phyloP scores from a whole-genome alignment of 2,113 vertebrate genomes.

The Nipponia nippon region DNA sequence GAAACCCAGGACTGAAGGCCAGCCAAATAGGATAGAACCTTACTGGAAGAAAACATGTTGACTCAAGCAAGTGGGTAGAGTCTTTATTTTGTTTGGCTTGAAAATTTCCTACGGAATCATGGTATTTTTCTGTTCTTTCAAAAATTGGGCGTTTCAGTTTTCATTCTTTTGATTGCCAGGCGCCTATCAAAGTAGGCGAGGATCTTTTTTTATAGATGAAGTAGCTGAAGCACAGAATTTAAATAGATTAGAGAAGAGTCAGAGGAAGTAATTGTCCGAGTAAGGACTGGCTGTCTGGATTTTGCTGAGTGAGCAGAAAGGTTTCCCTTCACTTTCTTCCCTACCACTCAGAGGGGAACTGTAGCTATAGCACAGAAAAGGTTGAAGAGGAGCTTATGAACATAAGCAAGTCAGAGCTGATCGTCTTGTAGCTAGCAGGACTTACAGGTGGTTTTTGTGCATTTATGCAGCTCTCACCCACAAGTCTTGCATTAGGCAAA shows the following conservation, averaged over 20 bases:
- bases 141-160: neutral
- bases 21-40: neutral
- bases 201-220: neutral
- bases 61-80: slow-evolving; percentile 4
- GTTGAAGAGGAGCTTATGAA: neutral
- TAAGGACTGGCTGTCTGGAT: neutral
- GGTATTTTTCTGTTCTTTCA: neutral
- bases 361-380: neutral
- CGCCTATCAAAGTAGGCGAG: neutral
- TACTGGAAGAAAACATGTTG: slow-evolving; percentile 22
- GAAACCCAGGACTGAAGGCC: neutral
- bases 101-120: neutral
- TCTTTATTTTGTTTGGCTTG: neutral
- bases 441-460: neutral
- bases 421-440: neutral
- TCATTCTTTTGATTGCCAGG: neutral
- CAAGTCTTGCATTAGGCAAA: neutral
- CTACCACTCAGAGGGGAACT: neutral
- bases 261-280: neutral
- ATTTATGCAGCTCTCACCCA: slow-evolving; percentile 16
- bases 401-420: neutral
- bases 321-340: neutral
- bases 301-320: slow-evolving; percentile 24
- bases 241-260: neutral
- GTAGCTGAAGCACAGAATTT: neutral